These are phyloP conservation scores for Lottia scabra DNA, from an alignment of 2,888 invertebrate species.

Conservation along the genomic window DNA sequence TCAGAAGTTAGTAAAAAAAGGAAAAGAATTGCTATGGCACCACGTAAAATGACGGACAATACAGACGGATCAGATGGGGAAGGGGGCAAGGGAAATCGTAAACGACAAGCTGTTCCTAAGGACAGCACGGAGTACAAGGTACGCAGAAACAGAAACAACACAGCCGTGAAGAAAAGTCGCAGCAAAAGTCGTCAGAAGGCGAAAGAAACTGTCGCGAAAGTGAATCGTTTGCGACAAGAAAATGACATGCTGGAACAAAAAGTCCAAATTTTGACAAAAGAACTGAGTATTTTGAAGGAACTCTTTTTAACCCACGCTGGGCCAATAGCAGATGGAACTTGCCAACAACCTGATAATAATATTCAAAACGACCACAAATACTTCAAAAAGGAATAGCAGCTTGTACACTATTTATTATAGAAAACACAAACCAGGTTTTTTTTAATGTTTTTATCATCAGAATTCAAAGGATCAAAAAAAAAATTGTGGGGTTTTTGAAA, in stretches of 20 bases:
- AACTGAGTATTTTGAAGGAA: slow-evolving; percentile 84
- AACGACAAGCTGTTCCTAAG: slow-evolving; percentile 75
- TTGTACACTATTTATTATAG: no score
- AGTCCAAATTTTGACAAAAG: slow-evolving; percentile 85
- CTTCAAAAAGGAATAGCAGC: slow-evolving; percentile 15
- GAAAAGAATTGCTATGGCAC: neutral
- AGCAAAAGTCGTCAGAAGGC: slow-evolving; percentile 96
- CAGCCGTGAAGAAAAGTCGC: slow-evolving; percentile 94
- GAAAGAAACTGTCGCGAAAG: slow-evolving; percentile 93
- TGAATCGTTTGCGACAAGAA: slow-evolving; percentile 88
- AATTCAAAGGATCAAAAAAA: no score
- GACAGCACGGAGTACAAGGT: slow-evolving; percentile 93
- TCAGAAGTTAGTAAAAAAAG: no score
- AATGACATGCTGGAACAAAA: slow-evolving; percentile 91
- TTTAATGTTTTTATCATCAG: no score
- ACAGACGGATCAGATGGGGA: neutral
- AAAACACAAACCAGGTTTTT: no score
- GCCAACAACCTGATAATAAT: neutral
- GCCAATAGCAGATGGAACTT: slow-evolving; percentile 28
- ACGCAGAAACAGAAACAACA: slow-evolving; percentile 93
- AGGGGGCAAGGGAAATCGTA: neutral
- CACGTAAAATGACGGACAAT: slow-evolving; percentile 19
- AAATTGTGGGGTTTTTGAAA: no score
- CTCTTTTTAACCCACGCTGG: slow-evolving; percentile 71
- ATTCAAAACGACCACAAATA: slow-evolving; percentile 38